Evolutionary conservation across 2,113 vertebrate species (phyloP).

Genomic region (Gracilinanus agilis): DNA sequence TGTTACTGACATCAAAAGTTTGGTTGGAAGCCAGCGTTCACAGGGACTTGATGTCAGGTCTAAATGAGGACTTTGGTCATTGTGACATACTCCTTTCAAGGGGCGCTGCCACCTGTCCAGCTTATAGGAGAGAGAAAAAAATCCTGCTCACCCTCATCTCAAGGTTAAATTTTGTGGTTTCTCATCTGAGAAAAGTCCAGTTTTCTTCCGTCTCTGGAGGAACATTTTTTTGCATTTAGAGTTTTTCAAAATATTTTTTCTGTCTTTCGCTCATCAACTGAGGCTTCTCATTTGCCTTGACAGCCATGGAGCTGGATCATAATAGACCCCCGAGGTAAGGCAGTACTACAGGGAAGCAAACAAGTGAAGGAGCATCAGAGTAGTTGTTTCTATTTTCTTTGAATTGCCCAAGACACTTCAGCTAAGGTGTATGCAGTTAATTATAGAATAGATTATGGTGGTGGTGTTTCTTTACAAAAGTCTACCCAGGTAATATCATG

Average conservation of each 20-base stretch:
- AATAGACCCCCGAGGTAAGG: slow-evolving; percentile 42
- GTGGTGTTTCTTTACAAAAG: slow-evolving; percentile 19
- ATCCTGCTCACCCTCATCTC: slow-evolving; percentile 58
- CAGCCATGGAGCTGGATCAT: slow-evolving; percentile 42
- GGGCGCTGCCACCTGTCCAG: slow-evolving; percentile 78
- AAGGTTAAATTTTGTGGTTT: slow-evolving; percentile 64
- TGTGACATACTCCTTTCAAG: slow-evolving; percentile 51
- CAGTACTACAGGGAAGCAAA: slow-evolving; percentile 30
- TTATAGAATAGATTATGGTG: slow-evolving; percentile 7
- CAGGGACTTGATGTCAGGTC: slow-evolving; percentile 76
- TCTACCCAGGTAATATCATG: neutral
- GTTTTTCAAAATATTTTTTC: slow-evolving; percentile 59
- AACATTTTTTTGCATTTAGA: slow-evolving; percentile 65
- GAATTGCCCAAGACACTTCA: slow-evolving; percentile 10
- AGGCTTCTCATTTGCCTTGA: slow-evolving; percentile 66
- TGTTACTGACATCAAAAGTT: slow-evolving; percentile 70
- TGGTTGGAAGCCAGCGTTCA: slow-evolving; percentile 76
- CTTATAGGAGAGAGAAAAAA: slow-evolving; percentile 58
- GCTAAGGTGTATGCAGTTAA: slow-evolving; percentile 32
- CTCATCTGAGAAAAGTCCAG: slow-evolving; percentile 28
- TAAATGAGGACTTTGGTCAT: slow-evolving; percentile 79
- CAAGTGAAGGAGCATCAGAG: neutral
- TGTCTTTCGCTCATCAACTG: slow-evolving; percentile 58
- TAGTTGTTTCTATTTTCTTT: slow-evolving; percentile 48
- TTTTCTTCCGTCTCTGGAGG: slow-evolving; percentile 53